Conservation (phyloP, 2,888 invertebrate genomes). For the Himalopsyche anomala region DNA sequence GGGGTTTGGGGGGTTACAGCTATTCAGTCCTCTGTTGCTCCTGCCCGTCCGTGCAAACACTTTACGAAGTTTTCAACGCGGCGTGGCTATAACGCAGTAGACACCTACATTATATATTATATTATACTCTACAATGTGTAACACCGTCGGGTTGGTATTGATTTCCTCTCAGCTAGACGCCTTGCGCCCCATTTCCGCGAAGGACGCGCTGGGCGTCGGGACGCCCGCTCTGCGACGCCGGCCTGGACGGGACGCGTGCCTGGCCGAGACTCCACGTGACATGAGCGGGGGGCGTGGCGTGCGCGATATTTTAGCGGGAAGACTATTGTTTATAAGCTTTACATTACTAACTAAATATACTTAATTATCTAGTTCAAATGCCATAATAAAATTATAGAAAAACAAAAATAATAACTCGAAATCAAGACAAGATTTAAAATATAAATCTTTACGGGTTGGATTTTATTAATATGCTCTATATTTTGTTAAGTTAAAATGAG, state of each 20-base stretch:
- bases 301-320: neutral
- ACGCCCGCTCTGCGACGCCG: slow-evolving; percentile 21
- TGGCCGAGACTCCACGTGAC: slow-evolving; percentile 18
- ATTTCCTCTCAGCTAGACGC: slow-evolving; percentile 61
- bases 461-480: too few relatives aligned
- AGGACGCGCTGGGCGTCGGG: slow-evolving; percentile 11
- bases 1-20: neutral
- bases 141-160: slow-evolving; percentile 56
- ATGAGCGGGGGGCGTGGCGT: neutral
- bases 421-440: too few relatives aligned
- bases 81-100: neutral
- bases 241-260: slow-evolving; percentile 24
- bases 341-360: too few relatives aligned
- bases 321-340: too few relatives aligned
- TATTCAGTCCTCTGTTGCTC: neutral
- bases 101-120: slow-evolving; percentile 3
- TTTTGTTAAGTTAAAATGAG: too few relatives aligned
- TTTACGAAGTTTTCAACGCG: neutral
- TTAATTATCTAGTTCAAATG: too few relatives aligned
- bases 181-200: slow-evolving; percentile 46
- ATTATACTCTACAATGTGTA: neutral
- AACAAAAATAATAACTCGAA: too few relatives aligned
- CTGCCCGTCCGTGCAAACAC: too few relatives aligned
- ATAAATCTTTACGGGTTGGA: too few relatives aligned
- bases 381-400: too few relatives aligned